Percentiles rank a stretch among this genome's conserved stretches.
Conservation (phyloP, 2,888 invertebrate genomes). For the Empis stercorea region DNA sequence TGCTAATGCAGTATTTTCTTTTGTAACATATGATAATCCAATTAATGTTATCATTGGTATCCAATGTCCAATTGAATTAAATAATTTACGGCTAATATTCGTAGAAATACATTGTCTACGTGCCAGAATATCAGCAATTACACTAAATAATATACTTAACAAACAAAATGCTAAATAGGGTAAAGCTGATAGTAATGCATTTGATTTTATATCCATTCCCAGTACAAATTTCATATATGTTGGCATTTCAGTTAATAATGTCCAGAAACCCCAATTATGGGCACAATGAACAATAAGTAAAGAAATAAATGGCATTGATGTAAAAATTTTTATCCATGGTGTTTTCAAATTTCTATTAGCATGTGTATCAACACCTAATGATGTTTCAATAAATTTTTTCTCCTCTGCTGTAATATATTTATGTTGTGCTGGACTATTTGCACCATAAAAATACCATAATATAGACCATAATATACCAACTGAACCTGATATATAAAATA, state of each 20-base stretch:
- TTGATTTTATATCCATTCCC: conserved; percentile 56
- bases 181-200: conserved; percentile 53
- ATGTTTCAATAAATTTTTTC: conserved; percentile 51
- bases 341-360: conserved; percentile 32
- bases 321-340: conserved; percentile 63
- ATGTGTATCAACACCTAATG: conserved; percentile 38
- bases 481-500: conserved; percentile 61
- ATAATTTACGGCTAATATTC: conserved; percentile 37
- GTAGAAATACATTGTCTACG: conserved; percentile 26
- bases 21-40: conserved; percentile 42
- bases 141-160: conserved; percentile 56
- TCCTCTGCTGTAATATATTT: conserved; percentile 50
- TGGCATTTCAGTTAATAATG: conserved; percentile 67
- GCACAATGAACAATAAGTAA: conserved; percentile 57
- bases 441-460: conserved; percentile 47
- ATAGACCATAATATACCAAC: conserved; percentile 48
- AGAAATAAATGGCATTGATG: conserved; percentile 64
- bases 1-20: conserved; percentile 36
- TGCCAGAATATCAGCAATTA: conserved; percentile 42
- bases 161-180: conserved; percentile 64
- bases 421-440: conserved; percentile 49
- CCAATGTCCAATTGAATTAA: conserved; percentile 48
- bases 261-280: conserved; percentile 72
- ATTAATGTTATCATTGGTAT: conserved; percentile 57
- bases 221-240: conserved; percentile 64